Evolutionary conservation across 2,888 invertebrate species (phyloP).

Genomic region (Troides helena): DNA sequence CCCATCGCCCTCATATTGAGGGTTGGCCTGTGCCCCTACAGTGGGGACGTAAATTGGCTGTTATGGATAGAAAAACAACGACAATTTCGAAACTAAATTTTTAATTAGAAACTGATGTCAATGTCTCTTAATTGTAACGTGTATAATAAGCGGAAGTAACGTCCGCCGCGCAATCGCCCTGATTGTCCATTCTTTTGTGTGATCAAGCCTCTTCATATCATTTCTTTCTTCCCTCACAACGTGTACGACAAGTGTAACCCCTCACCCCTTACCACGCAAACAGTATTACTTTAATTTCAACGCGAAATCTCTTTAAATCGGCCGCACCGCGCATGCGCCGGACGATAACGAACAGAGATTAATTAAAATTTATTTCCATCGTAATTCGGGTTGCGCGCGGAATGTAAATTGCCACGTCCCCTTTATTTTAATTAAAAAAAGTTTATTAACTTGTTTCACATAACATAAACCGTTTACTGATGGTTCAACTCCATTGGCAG

Average conservation of each 20-base stretch:
- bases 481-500: too few relatives aligned
- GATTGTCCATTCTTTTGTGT: constrained; percentile 8
- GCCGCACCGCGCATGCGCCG: constrained; percentile 9
- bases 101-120: too few relatives aligned
- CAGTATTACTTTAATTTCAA: constrained; percentile 36
- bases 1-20: too few relatives aligned
- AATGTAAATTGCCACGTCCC: neutral
- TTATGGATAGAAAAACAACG: too few relatives aligned
- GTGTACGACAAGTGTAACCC: constrained; percentile 27
- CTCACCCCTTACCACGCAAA: constrained; percentile 42
- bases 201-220: constrained; percentile 2
- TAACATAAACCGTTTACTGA: too few relatives aligned
- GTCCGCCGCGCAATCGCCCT: too few relatives aligned
- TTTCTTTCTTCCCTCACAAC: constrained; percentile 8
- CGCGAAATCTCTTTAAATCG: constrained; percentile 17
- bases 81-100: too few relatives aligned
- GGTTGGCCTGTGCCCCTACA: too few relatives aligned
- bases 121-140: too few relatives aligned
- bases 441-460: too few relatives aligned
- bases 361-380: constrained; percentile 21
- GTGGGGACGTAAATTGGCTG: too few relatives aligned
- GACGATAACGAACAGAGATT: constrained; percentile 21
- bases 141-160: constrained; percentile 3
- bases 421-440: too few relatives aligned
- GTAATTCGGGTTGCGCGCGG: constrained; percentile 12